Evolutionary conservation across 2,888 invertebrate genomes (phyloP), one percentile per base, ranked within the genome.

Genomic region (Ernsta delagoae): DNA sequence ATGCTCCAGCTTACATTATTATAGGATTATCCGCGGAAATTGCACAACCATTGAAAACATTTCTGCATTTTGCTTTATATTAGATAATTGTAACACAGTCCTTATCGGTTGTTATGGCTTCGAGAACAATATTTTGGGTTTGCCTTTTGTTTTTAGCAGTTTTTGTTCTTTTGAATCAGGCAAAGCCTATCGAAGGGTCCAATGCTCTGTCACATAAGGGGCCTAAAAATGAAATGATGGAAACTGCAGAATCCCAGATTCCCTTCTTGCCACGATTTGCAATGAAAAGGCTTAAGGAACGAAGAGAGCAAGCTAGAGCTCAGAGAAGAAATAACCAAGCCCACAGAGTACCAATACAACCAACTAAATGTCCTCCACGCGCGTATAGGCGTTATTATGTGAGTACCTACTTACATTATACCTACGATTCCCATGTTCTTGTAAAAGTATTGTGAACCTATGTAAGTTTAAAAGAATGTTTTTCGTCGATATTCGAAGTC

Each of bases 261-360:
- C 89, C 92, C 1, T 91, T 91, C 68, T 74, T 91, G 71, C 93
- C 93, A 8, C 79, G 87, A 12, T 93, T 93, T 72, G 89, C 92
- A 0, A 93, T 93, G 92, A 87, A 75, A 73, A 83, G 77, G 70
- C 74, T 93, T 41, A 88, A 88, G 74, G 88, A 90, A 72, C 82
- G 87, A 68, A 80, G 85, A n/a, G 82, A 88, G 70, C 75, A 82
- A 72, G 84, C 83, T 0, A 78, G 75, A 36, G 88, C 87, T 11
- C 82, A 88, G 71, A 78, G 90, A 57, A 83, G 88, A 65, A 84
- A 78, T 54, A 73, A 83, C 70, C 82, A 78, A 69, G 76, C 68
- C 1, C 77, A 77, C 45, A 79, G 80, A 53, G 79, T 81, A 64
- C 75, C 79, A 34, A 74, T 71, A n/a, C 75, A 75, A 5, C 71